Percentiles rank a stretch among this genome's conserved stretches.
Evolutionary conservation across 2,113 vertebrate genomes (phyloP).

Genomic region (Lipophrys pholis): DNA sequence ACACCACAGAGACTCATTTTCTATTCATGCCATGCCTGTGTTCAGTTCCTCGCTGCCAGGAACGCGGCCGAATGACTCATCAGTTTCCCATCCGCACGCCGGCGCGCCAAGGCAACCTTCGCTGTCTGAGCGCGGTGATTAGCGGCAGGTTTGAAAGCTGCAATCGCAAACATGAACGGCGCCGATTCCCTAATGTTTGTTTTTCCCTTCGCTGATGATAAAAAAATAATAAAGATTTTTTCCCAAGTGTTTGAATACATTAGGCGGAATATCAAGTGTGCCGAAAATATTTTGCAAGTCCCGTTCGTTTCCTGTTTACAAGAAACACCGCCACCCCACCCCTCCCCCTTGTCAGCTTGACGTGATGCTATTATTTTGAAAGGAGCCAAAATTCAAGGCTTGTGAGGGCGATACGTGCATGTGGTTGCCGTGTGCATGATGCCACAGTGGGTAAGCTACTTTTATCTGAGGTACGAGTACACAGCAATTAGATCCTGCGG

Average conservation of each 20-base stretch:
- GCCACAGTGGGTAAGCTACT: constrained; percentile 52
- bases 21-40: constrained; percentile 47
- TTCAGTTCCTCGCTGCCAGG: constrained; percentile 33
- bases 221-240: constrained; percentile 50
- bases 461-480: constrained; percentile 47
- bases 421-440: neutral
- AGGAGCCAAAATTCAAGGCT: constrained; percentile 32
- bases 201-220: constrained; percentile 18
- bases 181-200: constrained; percentile 53
- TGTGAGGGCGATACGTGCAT: constrained; percentile 4
- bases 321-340: neutral
- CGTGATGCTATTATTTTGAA: constrained; percentile 39
- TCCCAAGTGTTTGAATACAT: constrained; percentile 38
- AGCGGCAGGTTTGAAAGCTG: constrained; percentile 49
- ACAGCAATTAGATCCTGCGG: constrained; percentile 46
- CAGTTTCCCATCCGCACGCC: constrained; percentile 32
- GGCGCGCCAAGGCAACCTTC: constrained; percentile 42
- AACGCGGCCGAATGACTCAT: constrained; percentile 60
- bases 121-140: constrained; percentile 54
- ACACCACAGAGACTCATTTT: constrained; percentile 40
- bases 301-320: constrained; percentile 63
- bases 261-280: constrained; percentile 37
- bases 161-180: constrained; percentile 36
- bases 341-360: constrained; percentile 19
- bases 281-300: constrained; percentile 40